phyloP scores from a whole-genome alignment of 2,888 invertebrate genomes.

The Masnerella sp. region DNA sequence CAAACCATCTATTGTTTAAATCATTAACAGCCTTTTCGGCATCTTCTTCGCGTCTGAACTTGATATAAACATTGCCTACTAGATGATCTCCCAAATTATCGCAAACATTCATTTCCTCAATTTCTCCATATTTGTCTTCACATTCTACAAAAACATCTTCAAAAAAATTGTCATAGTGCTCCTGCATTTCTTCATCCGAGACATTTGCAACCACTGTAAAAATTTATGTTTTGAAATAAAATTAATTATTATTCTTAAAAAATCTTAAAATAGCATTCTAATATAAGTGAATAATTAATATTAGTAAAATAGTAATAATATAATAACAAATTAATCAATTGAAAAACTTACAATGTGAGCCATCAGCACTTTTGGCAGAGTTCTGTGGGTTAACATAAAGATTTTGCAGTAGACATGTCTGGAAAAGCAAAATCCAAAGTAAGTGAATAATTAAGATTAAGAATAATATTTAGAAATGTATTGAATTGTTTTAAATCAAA shows the following conservation, averaged over 20 bases:
- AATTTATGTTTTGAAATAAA: constrained; percentile 23
- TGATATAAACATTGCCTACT: constrained; percentile 99
- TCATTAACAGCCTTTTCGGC: constrained; percentile 98
- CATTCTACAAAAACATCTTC: constrained; percentile 99
- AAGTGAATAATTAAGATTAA: too few relatives aligned
- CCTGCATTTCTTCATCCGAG: constrained; percentile 98
- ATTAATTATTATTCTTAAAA: constrained; percentile 1
- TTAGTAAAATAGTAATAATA: neutral
- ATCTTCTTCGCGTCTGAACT: constrained; percentile 95
- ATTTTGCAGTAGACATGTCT: constrained; percentile 98
- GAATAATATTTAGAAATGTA: neutral
- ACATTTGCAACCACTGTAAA: constrained; percentile 91
- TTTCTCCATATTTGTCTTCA: constrained; percentile 99
- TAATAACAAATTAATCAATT: neutral
- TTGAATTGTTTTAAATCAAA: too few relatives aligned
- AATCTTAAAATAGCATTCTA: too few relatives aligned
- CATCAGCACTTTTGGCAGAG: constrained; percentile 98
- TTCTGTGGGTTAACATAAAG: constrained; percentile 99
- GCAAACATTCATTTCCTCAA: constrained; percentile 99
- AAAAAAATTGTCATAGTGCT: constrained; percentile 99
- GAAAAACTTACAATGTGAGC: constrained; percentile 88
- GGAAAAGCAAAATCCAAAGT: constrained; percentile 73
- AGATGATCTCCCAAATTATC: constrained; percentile 99
- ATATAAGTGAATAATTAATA: too few relatives aligned
- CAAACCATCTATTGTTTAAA: constrained; percentile 99